Conservation (phyloP, 2,797 vertebrate genomes). For the Semaprochilodus insignis region DNA sequence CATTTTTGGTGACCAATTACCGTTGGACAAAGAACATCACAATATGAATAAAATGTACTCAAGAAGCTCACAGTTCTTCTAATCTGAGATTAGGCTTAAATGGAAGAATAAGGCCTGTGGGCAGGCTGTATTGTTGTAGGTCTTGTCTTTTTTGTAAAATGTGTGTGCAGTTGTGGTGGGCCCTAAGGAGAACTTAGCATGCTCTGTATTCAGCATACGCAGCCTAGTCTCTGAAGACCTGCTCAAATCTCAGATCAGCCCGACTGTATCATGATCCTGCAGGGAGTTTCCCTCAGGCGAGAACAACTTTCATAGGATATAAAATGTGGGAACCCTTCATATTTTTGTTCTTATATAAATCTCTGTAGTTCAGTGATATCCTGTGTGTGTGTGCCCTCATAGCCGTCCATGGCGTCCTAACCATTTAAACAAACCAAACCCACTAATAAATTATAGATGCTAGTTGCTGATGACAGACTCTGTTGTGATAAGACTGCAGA, state of each 20-base stretch:
- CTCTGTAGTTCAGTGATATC: neutral
- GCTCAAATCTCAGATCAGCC: slow-evolving; percentile 41
- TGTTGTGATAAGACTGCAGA: neutral
- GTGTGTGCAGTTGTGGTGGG: slow-evolving; percentile 20
- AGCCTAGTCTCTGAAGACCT: slow-evolving; percentile 45
- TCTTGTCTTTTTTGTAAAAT: slow-evolving; percentile 35
- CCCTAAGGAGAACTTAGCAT: slow-evolving; percentile 43
- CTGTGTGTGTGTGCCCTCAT: neutral
- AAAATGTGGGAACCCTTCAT: neutral
- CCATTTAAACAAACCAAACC: neutral
- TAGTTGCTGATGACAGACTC: slow-evolving; percentile 1
- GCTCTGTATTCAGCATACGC: slow-evolving; percentile 46
- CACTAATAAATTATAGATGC: neutral
- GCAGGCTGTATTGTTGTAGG: slow-evolving; percentile 37
- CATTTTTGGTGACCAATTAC: too few relatives aligned
- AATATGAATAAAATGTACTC: neutral
- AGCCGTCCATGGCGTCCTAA: neutral
- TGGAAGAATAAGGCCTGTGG: neutral
- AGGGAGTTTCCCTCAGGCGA: slow-evolving; percentile 42
- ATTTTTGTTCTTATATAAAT: neutral
- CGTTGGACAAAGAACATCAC: too few relatives aligned
- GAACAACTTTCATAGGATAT: slow-evolving; percentile 26
- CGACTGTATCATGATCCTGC: slow-evolving; percentile 26
- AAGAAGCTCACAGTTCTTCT: neutral
- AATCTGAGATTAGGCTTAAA: slow-evolving; percentile 11